These are phyloP conservation scores for Zosterops japonicus DNA, from an alignment of 2,113 vertebrate genomes.

Conservation along the genomic window DNA sequence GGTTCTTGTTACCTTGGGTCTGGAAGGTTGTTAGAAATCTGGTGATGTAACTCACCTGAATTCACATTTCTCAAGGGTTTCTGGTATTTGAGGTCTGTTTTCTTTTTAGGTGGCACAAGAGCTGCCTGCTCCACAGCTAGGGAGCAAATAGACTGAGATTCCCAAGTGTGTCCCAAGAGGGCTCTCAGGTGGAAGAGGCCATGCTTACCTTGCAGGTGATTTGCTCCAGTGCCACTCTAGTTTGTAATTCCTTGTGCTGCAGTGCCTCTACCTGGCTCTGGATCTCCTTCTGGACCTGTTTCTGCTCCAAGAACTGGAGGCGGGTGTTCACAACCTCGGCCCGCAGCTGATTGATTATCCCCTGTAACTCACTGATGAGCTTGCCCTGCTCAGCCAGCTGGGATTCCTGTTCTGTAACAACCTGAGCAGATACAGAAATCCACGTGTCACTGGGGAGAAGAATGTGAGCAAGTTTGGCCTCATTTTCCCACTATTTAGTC, in stretches of 20 bases:
- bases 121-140: background rate
- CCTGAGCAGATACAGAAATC: background rate
- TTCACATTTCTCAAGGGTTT: background rate
- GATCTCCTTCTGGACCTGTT: background rate
- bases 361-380: background rate
- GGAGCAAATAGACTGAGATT: background rate
- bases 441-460: background rate
- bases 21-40: background rate
- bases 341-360: constrained; percentile 7
- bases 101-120: background rate
- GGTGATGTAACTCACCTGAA: background rate
- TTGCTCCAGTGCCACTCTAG: constrained; percentile 59
- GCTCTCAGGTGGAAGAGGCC: background rate
- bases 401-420: constrained; percentile 37
- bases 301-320: background rate
- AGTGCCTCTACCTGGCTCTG: background rate
- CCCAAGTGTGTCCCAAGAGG: background rate
- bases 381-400: background rate
- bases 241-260: constrained; percentile 54
- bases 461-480: background rate
- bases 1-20: background rate
- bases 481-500: background rate
- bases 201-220: background rate
- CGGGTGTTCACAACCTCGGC: background rate
- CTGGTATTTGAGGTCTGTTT: background rate